These are phyloP conservation scores for Thereva nobilitata DNA, from an alignment of 2,888 invertebrate species.

Conservation along the genomic window DNA sequence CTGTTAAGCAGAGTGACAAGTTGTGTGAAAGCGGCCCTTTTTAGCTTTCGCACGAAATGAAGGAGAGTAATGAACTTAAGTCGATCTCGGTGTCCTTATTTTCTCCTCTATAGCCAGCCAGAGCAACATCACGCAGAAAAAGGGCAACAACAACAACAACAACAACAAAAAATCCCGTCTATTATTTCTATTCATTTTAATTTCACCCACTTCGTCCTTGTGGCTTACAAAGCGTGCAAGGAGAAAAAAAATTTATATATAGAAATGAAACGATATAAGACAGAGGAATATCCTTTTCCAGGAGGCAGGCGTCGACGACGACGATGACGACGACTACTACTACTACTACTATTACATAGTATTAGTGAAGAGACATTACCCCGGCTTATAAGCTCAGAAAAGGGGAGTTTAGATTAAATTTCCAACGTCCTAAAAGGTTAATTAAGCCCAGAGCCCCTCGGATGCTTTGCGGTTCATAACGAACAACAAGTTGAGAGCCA, in stretches of 20 bases:
- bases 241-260: neutral
- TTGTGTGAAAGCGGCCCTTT: slow-evolving; percentile 8
- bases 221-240: neutral
- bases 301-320: no score
- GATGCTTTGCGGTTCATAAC: neutral
- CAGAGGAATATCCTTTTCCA: neutral
- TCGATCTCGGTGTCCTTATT: slow-evolving; percentile 9
- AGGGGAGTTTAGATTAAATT: slow-evolving; percentile 8
- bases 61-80: slow-evolving; percentile 17
- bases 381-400: slow-evolving; percentile 1
- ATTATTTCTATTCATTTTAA: neutral
- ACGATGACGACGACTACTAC: no score
- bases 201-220: slow-evolving; percentile 3
- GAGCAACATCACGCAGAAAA: slow-evolving; percentile 8
- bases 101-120: neutral
- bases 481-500: slow-evolving; percentile 2
- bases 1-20: slow-evolving; percentile 32
- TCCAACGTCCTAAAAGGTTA: slow-evolving; percentile 10
- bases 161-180: no score
- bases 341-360: no score
- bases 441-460: slow-evolving; percentile 10
- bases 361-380: neutral
- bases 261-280: no score
- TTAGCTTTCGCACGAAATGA: neutral
- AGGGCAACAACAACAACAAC: no score